Base-by-base conservation (phyloP, 2,888 invertebrate species). In the Cataglyphis rosenhaueri region DNA sequence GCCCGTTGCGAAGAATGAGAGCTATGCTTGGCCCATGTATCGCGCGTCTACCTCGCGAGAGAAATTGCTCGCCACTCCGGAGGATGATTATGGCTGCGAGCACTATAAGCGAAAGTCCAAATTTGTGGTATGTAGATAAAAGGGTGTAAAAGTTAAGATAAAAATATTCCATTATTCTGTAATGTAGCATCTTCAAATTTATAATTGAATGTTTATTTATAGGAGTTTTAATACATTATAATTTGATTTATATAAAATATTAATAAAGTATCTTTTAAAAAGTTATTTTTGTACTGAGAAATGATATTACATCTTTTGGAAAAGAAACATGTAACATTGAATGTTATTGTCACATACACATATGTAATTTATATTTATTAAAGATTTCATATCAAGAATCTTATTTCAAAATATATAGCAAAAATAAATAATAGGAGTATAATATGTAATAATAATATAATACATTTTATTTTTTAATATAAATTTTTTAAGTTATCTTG, bases 41-140 rank as follows among this genome's bases (percentile, higher is more conserved):
- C 81, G 82, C 41, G 86, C 88, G 70, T 88, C 87, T 9, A 86
- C 87, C 32, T 88, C 89, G 29, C 78, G 84, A 55, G 84, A 87
- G 70, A 82, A 89, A 52, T 66, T 75, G 15, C 64, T 70, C 1
- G 75, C 70, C 3, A 57, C 62, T 18, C n/a, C 83, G 25, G 81
- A 83, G 9, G 92, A 93, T 73, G 91, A 92, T 84, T 94, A 93
- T 83, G 98, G 98, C 83, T 98, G 98, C 95, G 96, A 96, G 90
- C 98, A 98, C 95, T 98, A 98, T 93, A 97, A 97, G 94, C 96
- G 98, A 92, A 96, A 97, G 94, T 97, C 97, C 70, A 97, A 97
- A 95, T 97, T 98, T 95, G 97, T 98, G 95, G 98, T 98, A 95
- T 96, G 97, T 52, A 52, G 6, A 48, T 18, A 48, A 48, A 48